A percentile compares a stretch with the other conserved stretches of the same genome.
These are phyloP conservation scores for Chamaetylas fuelleborni DNA, from an alignment of 2,113 vertebrate species.

Conservation along the genomic window DNA sequence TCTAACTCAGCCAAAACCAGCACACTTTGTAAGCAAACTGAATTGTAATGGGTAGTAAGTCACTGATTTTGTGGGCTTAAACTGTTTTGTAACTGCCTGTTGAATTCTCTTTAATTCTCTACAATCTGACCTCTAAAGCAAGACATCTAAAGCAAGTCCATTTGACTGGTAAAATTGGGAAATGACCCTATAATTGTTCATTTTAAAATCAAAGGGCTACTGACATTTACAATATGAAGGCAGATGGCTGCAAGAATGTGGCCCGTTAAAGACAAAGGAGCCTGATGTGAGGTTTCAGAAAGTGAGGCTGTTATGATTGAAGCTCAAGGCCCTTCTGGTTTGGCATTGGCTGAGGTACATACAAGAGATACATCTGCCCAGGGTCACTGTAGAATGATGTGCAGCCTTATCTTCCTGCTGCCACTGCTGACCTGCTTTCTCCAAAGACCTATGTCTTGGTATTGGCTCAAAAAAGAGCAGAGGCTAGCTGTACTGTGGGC, in stretches of 20 bases:
- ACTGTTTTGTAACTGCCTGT: background rate
- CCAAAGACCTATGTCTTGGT: background rate
- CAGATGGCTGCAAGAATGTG: background rate
- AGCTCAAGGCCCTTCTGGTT: background rate
- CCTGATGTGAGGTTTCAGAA: background rate
- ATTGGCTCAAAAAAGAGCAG: background rate
- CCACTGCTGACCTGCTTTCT: background rate
- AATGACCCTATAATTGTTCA: background rate
- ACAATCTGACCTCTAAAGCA: background rate
- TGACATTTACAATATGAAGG: background rate
- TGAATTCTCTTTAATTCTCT: background rate
- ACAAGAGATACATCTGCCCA: accelerated
- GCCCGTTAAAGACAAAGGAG: background rate
- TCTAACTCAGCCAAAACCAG: background rate
- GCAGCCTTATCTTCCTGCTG: background rate
- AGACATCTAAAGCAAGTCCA: background rate
- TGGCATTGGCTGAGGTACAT: background rate
- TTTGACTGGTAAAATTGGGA: background rate
- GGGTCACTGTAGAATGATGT: background rate
- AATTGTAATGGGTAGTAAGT: background rate
- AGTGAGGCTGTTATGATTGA: background rate
- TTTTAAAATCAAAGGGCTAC: background rate
- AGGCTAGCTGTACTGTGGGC: background rate
- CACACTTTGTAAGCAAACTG: background rate
- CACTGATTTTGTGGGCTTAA: background rate